Evolutionary conservation across 2,888 invertebrate species (phyloP), one percentile per base, ranked within the genome.

Genomic region (Phengaris alcon): DNA sequence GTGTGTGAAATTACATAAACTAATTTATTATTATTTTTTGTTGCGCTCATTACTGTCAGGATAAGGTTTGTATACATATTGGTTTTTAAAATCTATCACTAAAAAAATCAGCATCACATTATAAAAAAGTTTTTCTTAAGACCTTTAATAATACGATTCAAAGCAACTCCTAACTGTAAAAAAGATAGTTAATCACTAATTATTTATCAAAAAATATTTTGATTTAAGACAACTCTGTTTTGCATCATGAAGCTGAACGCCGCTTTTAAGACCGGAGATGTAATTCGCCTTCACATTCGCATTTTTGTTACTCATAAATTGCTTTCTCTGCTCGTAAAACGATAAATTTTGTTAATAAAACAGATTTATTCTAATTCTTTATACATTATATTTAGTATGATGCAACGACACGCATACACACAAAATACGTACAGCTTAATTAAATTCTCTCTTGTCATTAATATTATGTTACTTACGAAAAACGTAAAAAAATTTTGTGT

Each of bases 231-330:
- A 72, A 15, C 46, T 69, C 72, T 72, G 72, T 72, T 72, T 72
- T 54, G 10, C 22, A 52, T 72, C 72, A 54, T 2, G 15, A 54
- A 54, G 5, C 13, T 68, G 12, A 68, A 54, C 12, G 22, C 52
- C 12, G 12, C 52, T 52, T 22, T 22, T 15, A 69, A 22, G 35
- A 72, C 72, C 59, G 74, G 22, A 46, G 57, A 57, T 74, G 74
- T 59, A 46, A 44, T 59, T 57, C 54, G 48, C 48, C 15, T 59
- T 59, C 46, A 48, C 59, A 59, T 48, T 57, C 46, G 5, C 48
- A 57, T 73, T 75, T 68, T 75, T 15, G 73, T 64, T 75, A 59
- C 69, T 70, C 70, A 57, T 77, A 77, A 77, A 77, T 77, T 77
- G 59, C 54, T 74, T 77, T 75, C 72, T 69, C 51, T 52, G 73